Conservation (phyloP, 2,797 vertebrate species). For the Sternotherus odoratus region DNA sequence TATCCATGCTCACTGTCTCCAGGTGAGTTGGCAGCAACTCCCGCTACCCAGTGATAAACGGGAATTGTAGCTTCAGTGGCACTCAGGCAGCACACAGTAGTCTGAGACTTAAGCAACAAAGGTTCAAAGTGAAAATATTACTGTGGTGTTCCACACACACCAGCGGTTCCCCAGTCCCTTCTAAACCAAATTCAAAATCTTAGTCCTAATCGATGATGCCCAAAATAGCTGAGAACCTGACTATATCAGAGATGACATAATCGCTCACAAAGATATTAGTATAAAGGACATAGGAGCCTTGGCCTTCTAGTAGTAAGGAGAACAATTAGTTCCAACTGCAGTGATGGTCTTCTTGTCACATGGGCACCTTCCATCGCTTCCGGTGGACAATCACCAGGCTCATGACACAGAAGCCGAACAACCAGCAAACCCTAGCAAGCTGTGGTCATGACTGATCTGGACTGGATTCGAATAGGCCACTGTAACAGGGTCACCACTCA, state of each 20-base stretch:
- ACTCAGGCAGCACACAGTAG: not conserved
- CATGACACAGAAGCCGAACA: not conserved
- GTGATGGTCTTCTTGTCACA: not conserved
- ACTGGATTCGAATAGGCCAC: not conserved
- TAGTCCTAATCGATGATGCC: not conserved
- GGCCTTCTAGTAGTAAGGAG: not conserved
- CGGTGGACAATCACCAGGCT: not conserved
- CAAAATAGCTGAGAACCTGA: not conserved
- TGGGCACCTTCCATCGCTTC: too few species aligned
- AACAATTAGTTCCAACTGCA: not conserved
- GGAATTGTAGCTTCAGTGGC: too few species aligned
- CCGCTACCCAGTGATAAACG: not conserved
- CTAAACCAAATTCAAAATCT: not conserved
- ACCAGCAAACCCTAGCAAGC: not conserved
- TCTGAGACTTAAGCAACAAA: too few species aligned
- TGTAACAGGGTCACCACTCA: too few species aligned
- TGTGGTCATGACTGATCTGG: not conserved
- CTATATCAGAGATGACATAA: not conserved
- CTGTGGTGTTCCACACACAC: not conserved
- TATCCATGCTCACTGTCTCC: not conserved
- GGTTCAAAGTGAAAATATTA: not conserved
- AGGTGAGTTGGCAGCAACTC: not conserved
- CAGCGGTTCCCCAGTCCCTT: not conserved
- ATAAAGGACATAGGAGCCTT: not conserved
- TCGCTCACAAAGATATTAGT: not conserved